These are phyloP conservation scores for Erannis defoliaria DNA, from an alignment of 2,888 invertebrate species.

Conservation along the genomic window DNA sequence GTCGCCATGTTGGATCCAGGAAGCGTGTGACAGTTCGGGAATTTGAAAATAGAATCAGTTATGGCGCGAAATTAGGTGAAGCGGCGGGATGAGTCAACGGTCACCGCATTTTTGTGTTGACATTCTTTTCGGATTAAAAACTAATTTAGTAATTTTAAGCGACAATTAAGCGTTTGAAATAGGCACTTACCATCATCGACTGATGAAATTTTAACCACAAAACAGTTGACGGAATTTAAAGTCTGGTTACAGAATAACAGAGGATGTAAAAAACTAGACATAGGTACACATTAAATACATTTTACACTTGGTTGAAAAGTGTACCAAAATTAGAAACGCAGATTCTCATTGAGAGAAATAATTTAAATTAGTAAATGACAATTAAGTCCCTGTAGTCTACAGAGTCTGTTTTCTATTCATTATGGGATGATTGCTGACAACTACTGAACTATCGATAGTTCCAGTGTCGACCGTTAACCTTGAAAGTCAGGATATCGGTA, in stretches of 20 bases:
- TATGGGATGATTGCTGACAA: too few relatives aligned
- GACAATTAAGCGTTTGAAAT: slow-evolving; percentile 21
- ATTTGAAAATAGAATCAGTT: slow-evolving; percentile 73
- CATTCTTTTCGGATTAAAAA: slow-evolving; percentile 31
- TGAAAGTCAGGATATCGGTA: too few relatives aligned
- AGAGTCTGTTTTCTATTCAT: too few relatives aligned
- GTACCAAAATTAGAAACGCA: neutral
- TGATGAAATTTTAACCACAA: slow-evolving; percentile 6
- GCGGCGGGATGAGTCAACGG: slow-evolving; percentile 47
- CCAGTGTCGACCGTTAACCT: too few relatives aligned
- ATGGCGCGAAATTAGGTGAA: slow-evolving; percentile 74
- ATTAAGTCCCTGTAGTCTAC: too few relatives aligned
- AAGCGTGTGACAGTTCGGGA: slow-evolving; percentile 68
- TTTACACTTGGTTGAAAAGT: neutral
- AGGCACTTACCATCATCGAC: slow-evolving; percentile 5
- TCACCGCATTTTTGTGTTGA: slow-evolving; percentile 39
- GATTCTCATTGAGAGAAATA: too few relatives aligned
- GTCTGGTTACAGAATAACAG: neutral
- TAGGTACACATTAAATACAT: too few relatives aligned
- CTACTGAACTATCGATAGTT: too few relatives aligned
- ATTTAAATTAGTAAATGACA: too few relatives aligned
- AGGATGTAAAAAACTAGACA: neutral
- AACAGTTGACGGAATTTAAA: neutral
- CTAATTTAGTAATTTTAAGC: slow-evolving; percentile 23
- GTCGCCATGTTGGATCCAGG: slow-evolving; percentile 69